Base-by-base conservation (phyloP, 1,140 invertebrate species). In the Drosophila nasuta region DNA sequence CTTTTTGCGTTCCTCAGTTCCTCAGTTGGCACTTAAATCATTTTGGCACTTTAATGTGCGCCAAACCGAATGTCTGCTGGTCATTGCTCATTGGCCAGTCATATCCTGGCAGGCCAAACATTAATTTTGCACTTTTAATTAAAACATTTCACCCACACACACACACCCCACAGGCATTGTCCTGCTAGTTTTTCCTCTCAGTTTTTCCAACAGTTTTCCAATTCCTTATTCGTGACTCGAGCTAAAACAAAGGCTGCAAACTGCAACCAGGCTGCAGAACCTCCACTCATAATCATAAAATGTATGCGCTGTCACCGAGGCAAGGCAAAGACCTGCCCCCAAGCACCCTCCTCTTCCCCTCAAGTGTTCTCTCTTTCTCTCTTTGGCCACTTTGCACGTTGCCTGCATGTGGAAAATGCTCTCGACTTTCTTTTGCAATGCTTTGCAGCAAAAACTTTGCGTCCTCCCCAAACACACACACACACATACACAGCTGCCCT, bases 111-210 rank as follows among this genome's bases (percentile, higher is more conserved):
- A 62, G 64, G 54, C 52, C 28, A 69, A 81, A 81, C 81, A 88
- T 83, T 81, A 81, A 83, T 88, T 88, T 76, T 83, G 77, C 81
- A 80, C 57, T 88, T 88, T 88, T 88, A 88, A 88, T 88, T 89
- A 89, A 88, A 88, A 89, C 59, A 70, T 69, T 87, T 80, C 64
- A 35, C 51, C 52, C 52, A 67, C 48, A 49, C 64, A 51, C 48
- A 60, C 48, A 68, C 35, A 45, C 35, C 38, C 5, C 5, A 13
- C 17, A 35, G 28, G 49, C 48, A 38, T 60, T 38, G 33, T 41
- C 30, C 62, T 54, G 62, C 13, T 20, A 20, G 38, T 11, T 11
- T 52, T 54, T 30, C 15, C 17, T 45, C 48, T 38, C 33, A 38
- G 38, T 49, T 69, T 63, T 67, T 11, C 59, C 43, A 15, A 51